phyloP scores from a whole-genome alignment of 2,888 invertebrate genomes.

The Tetheella fluctuosa region DNA sequence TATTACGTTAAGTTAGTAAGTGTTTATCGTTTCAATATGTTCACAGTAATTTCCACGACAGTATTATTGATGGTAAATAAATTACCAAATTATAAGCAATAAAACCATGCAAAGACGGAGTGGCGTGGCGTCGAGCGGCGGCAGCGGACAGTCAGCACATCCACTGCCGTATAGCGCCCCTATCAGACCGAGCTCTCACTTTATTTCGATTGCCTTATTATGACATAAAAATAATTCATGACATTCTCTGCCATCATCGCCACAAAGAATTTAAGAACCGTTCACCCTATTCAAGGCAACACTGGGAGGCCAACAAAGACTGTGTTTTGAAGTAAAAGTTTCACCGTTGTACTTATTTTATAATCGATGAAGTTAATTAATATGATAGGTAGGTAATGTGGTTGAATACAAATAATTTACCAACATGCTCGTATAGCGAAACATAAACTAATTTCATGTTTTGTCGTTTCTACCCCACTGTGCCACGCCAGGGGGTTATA shows the following conservation, averaged over 20 bases:
- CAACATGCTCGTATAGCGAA: conserved; percentile 2
- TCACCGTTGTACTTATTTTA: conserved; percentile 23
- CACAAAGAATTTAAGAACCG: conserved; percentile 52
- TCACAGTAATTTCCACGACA: neutral
- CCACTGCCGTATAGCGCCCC: conserved; percentile 37
- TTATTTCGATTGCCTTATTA: conserved; percentile 62
- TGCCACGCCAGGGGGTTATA: conserved; percentile 9
- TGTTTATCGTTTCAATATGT: neutral
- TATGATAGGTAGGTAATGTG: conserved; percentile 16
- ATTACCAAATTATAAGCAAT: conserved; percentile 55
- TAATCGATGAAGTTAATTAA: conserved; percentile 21
- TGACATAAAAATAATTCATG: conserved; percentile 68
- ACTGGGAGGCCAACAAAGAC: conserved; percentile 33
- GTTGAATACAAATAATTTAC: conserved; percentile 8
- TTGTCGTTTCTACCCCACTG: conserved; percentile 11
- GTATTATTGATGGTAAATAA: conserved; percentile 25
- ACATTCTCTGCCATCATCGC: conserved; percentile 48
- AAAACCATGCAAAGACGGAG: conserved; percentile 41
- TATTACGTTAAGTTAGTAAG: neutral
- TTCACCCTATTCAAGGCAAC: conserved; percentile 50
- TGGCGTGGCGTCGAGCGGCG: neutral
- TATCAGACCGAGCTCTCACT: conserved; percentile 41
- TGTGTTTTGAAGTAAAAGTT: too few species aligned
- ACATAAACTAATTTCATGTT: conserved; percentile 11
- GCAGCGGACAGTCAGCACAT: conserved; percentile 34